Evolutionary conservation across 1,140 invertebrate genomes (phyloP).

Genomic region (Tetranychus urticae): DNA sequence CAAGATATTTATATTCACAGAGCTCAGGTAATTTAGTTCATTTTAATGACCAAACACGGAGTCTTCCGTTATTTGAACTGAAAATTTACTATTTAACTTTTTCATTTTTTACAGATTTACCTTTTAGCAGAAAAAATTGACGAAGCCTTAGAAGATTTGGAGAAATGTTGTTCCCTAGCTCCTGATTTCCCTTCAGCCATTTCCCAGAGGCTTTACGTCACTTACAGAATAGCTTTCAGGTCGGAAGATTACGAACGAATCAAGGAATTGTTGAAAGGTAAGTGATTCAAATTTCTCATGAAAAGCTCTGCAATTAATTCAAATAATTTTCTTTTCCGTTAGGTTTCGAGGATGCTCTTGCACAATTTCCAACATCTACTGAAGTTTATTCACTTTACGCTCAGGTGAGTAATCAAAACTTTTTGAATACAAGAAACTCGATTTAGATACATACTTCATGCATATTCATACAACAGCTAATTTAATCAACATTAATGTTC

Average conservation of each 20-base stretch:
- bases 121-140: slow-evolving; percentile 51
- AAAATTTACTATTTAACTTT: not conserved
- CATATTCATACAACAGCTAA: no score
- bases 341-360: slow-evolving; percentile 45
- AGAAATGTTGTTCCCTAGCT: slow-evolving; percentile 51
- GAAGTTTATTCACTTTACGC: slow-evolving; percentile 46
- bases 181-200: slow-evolving; percentile 54
- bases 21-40: slow-evolving; percentile 30
- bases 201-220: slow-evolving; percentile 64
- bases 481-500: no score
- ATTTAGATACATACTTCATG: no score
- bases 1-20: slow-evolving; percentile 59
- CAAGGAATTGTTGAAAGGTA: not conserved
- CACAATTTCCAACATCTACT: slow-evolving; percentile 52
- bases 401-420: slow-evolving; percentile 35
- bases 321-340: not conserved
- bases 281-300: not conserved
- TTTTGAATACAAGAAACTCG: no score
- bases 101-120: slow-evolving; percentile 34
- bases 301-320: not conserved
- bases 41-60: not conserved
- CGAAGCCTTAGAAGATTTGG: slow-evolving; percentile 53
- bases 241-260: slow-evolving; percentile 8
- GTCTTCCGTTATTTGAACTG: no score
- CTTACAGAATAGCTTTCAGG: slow-evolving; percentile 34